These are phyloP conservation scores for Xiphophorus couchianus DNA, from an alignment of 2,113 vertebrate species.

Conservation along the genomic window DNA sequence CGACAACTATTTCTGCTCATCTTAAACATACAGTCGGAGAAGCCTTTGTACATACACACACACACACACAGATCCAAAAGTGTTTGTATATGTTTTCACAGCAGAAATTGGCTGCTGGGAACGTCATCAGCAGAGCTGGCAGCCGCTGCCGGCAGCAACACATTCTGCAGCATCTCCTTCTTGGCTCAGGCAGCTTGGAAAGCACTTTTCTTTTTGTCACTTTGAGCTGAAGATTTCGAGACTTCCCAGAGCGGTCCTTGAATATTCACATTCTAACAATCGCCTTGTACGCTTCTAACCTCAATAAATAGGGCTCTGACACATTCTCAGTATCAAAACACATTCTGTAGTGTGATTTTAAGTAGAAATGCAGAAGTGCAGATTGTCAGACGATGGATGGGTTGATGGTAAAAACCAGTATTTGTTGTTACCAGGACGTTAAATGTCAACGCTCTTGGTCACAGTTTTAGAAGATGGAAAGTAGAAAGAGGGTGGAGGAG, in stretches of 20 bases:
- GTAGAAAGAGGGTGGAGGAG: too few species aligned
- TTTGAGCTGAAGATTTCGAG: constrained; percentile 18
- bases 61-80: constrained; percentile 13
- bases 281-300: too few species aligned
- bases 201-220: constrained; percentile 29
- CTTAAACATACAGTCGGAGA: constrained; percentile 20
- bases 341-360: not conserved
- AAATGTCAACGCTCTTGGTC: too few species aligned
- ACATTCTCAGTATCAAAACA: not conserved
- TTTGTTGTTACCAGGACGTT: too few species aligned
- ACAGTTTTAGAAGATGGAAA: too few species aligned
- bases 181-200: constrained; percentile 40
- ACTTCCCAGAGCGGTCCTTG: not conserved
- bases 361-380: too few species aligned
- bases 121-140: constrained; percentile 41
- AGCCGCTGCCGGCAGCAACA: constrained; percentile 16
- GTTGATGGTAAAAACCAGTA: too few species aligned
- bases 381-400: too few species aligned
- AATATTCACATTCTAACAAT: not conserved
- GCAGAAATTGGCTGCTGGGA: constrained; percentile 48
- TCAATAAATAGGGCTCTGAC: too few species aligned
- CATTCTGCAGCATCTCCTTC: constrained; percentile 33
- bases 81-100: constrained; percentile 46
- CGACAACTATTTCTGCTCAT: constrained; percentile 5
- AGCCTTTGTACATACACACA: constrained; percentile 12